Base-by-base conservation (phyloP, 2,888 invertebrate species). In the Liopterus haemorrhoidalis region DNA sequence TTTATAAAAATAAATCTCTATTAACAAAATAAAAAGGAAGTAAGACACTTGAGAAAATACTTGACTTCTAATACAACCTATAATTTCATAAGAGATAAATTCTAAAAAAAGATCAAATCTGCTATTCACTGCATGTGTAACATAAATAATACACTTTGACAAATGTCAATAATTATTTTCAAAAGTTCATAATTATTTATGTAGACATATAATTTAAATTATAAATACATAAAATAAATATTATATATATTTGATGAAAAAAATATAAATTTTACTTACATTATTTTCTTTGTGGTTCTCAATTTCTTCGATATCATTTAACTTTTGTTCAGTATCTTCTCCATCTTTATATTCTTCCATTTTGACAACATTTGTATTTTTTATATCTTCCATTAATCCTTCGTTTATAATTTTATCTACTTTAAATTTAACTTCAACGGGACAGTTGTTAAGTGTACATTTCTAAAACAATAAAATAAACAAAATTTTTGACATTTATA, bases 201-300 rank as follows among this genome's bases (percentile, higher is more conserved):
- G n/a, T n/a, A n/a, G n/a, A n/a, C n/a, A n/a, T n/a, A n/a, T n/a
- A n/a, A n/a, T n/a, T n/a, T n/a, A n/a, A n/a, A n/a, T n/a, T n/a
- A n/a, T n/a, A n/a, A n/a, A n/a, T n/a, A n/a, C n/a, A n/a, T n/a
- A n/a, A n/a, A n/a, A n/a, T n/a, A n/a, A n/a, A n/a, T n/a, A n/a
- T n/a, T n/a, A n/a, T n/a, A 6, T 22, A 22, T 6, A 22, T 22
- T 22, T 6, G 8, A 22, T 6, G 5, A 22, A 22, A 6, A 22
- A 22, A 22, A 6, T 22, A 22, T 6, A 6, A 6, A 22, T 6
- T 22, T 22, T 20, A 20, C 25, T 25, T 27, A 38, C 38, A 16
- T 38, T 39, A 24, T 32, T 45, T 39, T 45, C 45, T 31, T 45
- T 45, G 27, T 45, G 45, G 33, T 45, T 45, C 32, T 45, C 45